Percentiles rank a stretch among this genome's conserved stretches.
Evolutionary conservation across 2,888 invertebrate genomes (phyloP).

Genomic region (Mesorhabditis belari): DNA sequence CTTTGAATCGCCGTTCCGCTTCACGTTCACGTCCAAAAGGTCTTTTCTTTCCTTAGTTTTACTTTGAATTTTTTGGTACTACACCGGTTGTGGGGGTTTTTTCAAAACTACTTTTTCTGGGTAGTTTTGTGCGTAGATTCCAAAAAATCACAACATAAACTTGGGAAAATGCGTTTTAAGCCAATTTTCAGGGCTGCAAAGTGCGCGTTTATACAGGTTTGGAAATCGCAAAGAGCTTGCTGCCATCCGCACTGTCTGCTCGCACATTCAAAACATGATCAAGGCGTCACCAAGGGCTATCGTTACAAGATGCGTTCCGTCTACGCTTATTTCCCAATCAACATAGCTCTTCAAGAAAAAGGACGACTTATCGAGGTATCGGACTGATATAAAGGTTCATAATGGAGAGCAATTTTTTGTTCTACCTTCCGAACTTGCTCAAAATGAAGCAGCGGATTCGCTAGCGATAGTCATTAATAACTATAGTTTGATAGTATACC

Average conservation of each 20-base stretch:
- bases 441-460: not conserved
- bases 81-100: too few species aligned
- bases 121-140: too few species aligned
- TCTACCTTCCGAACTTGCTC: not conserved
- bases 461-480: not conserved
- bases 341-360: constrained; percentile 81
- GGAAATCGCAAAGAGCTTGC: constrained; percentile 96
- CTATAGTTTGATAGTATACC: not conserved
- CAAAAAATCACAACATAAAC: too few species aligned
- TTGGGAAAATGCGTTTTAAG: too few species aligned
- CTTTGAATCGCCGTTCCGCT: too few species aligned
- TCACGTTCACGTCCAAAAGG: too few species aligned
- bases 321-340: constrained; percentile 99
- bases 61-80: too few species aligned
- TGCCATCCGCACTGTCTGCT: constrained; percentile 93
- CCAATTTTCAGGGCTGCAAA: too few species aligned
- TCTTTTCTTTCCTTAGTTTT: too few species aligned
- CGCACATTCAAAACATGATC: constrained; percentile 98
- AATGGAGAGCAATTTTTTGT: too few species aligned
- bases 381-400: not conserved
- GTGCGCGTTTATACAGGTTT: too few species aligned
- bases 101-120: too few species aligned
- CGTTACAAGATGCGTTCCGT: constrained; percentile 99
- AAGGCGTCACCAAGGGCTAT: constrained; percentile 75
- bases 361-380: constrained; percentile 74